Evolutionary conservation across 2,888 invertebrate species (phyloP).

Genomic region (Eilema caniola): DNA sequence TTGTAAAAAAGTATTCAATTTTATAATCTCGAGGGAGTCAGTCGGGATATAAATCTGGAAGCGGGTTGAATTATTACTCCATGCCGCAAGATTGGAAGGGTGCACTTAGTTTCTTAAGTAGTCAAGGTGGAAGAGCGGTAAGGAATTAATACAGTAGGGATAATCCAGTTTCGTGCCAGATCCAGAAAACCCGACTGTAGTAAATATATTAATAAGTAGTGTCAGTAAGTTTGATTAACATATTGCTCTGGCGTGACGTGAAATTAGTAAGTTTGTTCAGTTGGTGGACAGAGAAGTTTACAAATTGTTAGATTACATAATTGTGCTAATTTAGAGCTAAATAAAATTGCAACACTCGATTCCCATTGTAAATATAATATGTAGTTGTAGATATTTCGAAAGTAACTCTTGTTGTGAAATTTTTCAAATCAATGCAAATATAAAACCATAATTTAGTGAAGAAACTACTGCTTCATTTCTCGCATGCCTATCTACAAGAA

Average conservation of each 20-base stretch:
- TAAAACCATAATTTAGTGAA: slow-evolving; percentile 10
- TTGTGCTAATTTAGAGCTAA: too few species aligned
- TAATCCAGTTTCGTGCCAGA: too few species aligned
- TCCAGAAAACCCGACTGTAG: too few species aligned
- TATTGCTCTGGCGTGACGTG: too few species aligned
- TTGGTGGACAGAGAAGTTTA: too few species aligned
- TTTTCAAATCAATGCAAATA: neutral
- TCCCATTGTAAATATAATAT: neutral
- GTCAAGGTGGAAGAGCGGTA: neutral
- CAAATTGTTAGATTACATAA: too few species aligned
- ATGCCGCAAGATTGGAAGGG: neutral
- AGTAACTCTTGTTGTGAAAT: neutral
- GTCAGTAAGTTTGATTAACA: too few species aligned
- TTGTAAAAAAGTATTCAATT: neutral
- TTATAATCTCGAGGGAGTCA: neutral
- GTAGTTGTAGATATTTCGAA: neutral
- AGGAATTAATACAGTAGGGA: neutral
- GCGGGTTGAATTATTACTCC: neutral
- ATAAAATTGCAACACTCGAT: too few species aligned
- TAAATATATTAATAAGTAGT: too few species aligned
- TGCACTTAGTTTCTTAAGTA: neutral
- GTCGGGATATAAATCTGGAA: neutral
- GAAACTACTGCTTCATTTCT: slow-evolving; percentile 35
- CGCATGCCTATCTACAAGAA: slow-evolving; percentile 34
- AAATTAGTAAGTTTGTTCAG: too few species aligned